phyloP scores from a whole-genome alignment of 2,888 invertebrate genomes.

The Oligia strigilis region DNA sequence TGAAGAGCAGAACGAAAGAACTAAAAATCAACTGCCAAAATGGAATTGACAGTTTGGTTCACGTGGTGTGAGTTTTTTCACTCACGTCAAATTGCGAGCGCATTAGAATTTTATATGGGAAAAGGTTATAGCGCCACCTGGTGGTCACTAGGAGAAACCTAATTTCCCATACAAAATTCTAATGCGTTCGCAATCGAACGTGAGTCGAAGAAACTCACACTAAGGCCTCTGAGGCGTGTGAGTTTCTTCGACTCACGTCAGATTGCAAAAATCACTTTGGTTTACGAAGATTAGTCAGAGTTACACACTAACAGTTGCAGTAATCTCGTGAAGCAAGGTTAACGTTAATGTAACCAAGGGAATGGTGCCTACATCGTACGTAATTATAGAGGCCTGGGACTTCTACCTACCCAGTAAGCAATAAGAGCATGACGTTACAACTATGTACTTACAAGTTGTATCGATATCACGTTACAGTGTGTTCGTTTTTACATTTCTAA shows the following conservation, averaged over 20 bases:
- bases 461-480: conserved; percentile 22
- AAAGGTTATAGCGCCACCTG: too few relatives aligned
- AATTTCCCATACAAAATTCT: too few relatives aligned
- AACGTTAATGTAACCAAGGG: conserved; percentile 31
- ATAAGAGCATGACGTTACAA: conserved; percentile 54
- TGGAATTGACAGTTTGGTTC: conserved; percentile 16
- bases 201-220: too few relatives aligned
- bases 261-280: conserved; percentile 12
- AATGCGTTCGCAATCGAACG: too few relatives aligned
- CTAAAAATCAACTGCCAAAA: conserved; percentile 8
- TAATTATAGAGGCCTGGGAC: conserved; percentile 50
- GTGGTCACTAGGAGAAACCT: too few relatives aligned
- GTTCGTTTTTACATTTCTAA: not conserved
- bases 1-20: not conserved
- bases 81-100: too few relatives aligned
- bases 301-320: conserved; percentile 30
- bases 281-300: conserved; percentile 2
- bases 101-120: too few relatives aligned
- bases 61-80: not conserved
- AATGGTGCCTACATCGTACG: conserved; percentile 13
- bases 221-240: too few relatives aligned
- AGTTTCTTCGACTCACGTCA: too few relatives aligned
- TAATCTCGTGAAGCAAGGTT: conserved; percentile 36
- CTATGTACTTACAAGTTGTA: conserved; percentile 17
- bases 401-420: conserved; percentile 50